These are phyloP conservation scores for Gonioctena quinquepunctata DNA, from an alignment of 1,140 invertebrate genomes.

Conservation along the genomic window DNA sequence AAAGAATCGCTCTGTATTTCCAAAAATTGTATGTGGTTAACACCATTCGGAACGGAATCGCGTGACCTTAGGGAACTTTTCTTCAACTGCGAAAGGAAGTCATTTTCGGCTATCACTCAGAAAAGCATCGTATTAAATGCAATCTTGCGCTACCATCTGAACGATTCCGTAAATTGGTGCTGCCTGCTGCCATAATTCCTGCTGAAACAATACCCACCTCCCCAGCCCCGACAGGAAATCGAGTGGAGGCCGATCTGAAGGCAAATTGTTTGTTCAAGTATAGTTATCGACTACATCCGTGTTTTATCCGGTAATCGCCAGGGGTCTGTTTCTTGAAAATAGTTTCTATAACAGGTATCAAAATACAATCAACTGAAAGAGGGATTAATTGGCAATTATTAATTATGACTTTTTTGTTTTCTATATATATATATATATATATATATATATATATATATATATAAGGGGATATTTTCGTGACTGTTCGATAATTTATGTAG, in stretches of 20 bases:
- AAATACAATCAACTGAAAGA: no score
- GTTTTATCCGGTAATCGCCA: no score
- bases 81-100: slow-evolving; percentile 14
- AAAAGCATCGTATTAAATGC: slow-evolving; percentile 15
- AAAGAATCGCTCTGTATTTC: neutral
- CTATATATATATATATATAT: no score
- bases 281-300: neutral
- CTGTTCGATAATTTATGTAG: no score
- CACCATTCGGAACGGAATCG: slow-evolving; percentile 7
- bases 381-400: no score
- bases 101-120: slow-evolving; percentile 17
- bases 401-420: no score
- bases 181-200: neutral
- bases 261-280: neutral
- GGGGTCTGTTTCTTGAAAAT: no score
- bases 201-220: slow-evolving; percentile 8
- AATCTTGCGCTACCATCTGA: slow-evolving; percentile 8
- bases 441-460: no score
- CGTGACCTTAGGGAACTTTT: slow-evolving; percentile 8
- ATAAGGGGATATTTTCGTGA: no score
- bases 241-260: neutral
- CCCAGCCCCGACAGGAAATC: slow-evolving; percentile 7
- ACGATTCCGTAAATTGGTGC: slow-evolving; percentile 13
- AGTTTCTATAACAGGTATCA: no score
- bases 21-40: neutral